Conservation (phyloP, 2,888 invertebrate genomes). For the Synergus gifuensis region DNA sequence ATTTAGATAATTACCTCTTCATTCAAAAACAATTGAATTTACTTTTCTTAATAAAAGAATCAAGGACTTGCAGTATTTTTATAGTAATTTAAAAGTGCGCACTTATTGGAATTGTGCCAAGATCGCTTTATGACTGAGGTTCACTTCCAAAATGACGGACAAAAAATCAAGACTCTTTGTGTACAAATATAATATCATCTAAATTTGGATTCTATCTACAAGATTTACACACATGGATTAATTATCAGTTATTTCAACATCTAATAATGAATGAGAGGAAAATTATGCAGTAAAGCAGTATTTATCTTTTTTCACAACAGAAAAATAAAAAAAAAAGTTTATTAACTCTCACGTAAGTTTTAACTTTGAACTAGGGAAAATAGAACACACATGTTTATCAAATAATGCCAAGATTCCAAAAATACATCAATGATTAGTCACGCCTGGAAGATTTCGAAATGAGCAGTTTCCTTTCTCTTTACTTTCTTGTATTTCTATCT, state of each 20-base stretch:
- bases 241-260: neutral
- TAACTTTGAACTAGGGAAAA: slow-evolving; percentile 5
- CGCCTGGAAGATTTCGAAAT: slow-evolving; percentile 13
- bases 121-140: slow-evolving; percentile 15
- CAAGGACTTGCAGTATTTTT: neutral
- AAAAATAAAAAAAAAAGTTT: neutral
- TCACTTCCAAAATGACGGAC: slow-evolving; percentile 19
- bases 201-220: neutral
- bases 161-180: slow-evolving; percentile 12
- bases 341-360: neutral
- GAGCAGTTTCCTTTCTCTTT: neutral
- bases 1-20: too few relatives aligned
- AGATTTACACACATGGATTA: neutral
- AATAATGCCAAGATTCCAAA: slow-evolving; percentile 34
- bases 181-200: slow-evolving; percentile 25
- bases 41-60: neutral
- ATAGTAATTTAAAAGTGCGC: neutral
- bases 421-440: slow-evolving; percentile 15
- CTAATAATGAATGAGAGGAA: neutral
- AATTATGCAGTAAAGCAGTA: neutral
- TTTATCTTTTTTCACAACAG: neutral
- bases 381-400: slow-evolving; percentile 28
- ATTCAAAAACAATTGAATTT: too few relatives aligned
- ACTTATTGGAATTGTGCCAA: slow-evolving; percentile 23
- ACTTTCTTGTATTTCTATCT: neutral